A percentile compares a stretch with the other conserved stretches of the same genome.
phyloP scores from a whole-genome alignment of 1,140 invertebrate genomes.

The Tyrophagus putrescentiae region DNA sequence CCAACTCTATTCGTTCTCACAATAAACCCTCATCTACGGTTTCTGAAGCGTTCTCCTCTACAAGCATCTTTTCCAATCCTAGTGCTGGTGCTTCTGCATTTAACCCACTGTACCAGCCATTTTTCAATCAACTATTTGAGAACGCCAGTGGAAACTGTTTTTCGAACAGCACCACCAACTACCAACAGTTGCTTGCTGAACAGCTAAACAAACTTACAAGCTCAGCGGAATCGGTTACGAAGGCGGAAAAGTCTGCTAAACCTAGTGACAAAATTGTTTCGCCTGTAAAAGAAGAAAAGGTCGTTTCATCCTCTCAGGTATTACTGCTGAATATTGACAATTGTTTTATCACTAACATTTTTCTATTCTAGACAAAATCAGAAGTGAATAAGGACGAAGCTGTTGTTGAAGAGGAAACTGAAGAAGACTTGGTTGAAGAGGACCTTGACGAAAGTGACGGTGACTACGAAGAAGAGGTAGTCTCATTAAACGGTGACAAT shows the following conservation, averaged over 20 bases:
- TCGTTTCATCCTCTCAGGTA: not conserved
- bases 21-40: slow-evolving; percentile 2
- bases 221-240: too few relatives aligned
- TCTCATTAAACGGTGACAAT: not conserved
- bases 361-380: not conserved
- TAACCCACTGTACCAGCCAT: not conserved
- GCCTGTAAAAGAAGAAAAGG: too few relatives aligned
- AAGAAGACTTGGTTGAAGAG: slow-evolving; percentile 1
- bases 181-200: not conserved
- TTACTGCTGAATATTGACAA: not conserved
- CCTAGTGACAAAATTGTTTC: too few relatives aligned
- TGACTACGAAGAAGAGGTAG: slow-evolving; percentile 12
- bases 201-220: slow-evolving; percentile 3
- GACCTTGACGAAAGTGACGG: slow-evolving; percentile 7
- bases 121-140: slow-evolving; percentile 4
- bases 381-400: not conserved
- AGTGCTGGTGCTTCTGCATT: not conserved
- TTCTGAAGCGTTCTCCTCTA: slow-evolving; percentile 13
- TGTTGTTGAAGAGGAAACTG: not conserved
- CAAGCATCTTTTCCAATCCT: not conserved
- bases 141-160: not conserved
- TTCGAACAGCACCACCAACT: not conserved
- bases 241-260: too few relatives aligned
- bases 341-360: not conserved
- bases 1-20: not conserved